A percentile compares a stretch with the other conserved stretches of the same genome.
Conservation (phyloP, 1,140 invertebrate species). For the Aricia agestis region DNA sequence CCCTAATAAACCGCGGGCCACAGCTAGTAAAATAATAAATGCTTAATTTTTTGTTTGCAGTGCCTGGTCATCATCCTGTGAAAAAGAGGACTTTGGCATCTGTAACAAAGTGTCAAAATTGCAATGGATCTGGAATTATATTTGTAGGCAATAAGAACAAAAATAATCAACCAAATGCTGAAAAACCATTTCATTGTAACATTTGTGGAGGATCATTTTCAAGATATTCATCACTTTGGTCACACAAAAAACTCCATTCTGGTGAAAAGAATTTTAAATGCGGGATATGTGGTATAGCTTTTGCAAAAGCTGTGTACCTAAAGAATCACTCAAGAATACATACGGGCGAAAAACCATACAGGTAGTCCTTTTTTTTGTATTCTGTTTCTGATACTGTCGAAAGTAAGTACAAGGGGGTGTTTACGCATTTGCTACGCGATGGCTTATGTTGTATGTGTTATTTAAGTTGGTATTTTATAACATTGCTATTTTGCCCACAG, state of each 20-base stretch:
- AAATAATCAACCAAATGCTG: conserved; percentile 74
- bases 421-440: too few relatives aligned
- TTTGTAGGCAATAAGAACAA: conserved; percentile 80
- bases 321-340: conserved; percentile 94
- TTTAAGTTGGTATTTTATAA: background rate
- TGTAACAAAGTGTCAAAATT: conserved; percentile 90
- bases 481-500: conserved; percentile 40
- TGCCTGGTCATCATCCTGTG: conserved; percentile 85
- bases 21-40: background rate
- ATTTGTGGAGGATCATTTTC: conserved; percentile 90
- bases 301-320: conserved; percentile 92
- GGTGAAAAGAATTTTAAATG: conserved; percentile 95
- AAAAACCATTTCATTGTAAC: conserved; percentile 91
- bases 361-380: conserved; percentile 60
- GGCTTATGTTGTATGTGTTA: too few relatives aligned
- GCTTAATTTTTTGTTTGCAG: conserved; percentile 36
- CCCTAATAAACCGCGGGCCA: too few relatives aligned
- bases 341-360: conserved; percentile 89
- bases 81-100: conserved; percentile 88
- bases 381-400: too few relatives aligned
- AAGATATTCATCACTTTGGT: conserved; percentile 90
- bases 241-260: conserved; percentile 89
- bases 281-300: conserved; percentile 93
- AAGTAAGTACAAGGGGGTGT: too few relatives aligned
- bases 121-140: conserved; percentile 90